Percentiles rank a stretch among this genome's conserved stretches.
These are phyloP conservation scores for Scaptomyza montana DNA, from an alignment of 1,140 invertebrate species.

Conservation along the genomic window DNA sequence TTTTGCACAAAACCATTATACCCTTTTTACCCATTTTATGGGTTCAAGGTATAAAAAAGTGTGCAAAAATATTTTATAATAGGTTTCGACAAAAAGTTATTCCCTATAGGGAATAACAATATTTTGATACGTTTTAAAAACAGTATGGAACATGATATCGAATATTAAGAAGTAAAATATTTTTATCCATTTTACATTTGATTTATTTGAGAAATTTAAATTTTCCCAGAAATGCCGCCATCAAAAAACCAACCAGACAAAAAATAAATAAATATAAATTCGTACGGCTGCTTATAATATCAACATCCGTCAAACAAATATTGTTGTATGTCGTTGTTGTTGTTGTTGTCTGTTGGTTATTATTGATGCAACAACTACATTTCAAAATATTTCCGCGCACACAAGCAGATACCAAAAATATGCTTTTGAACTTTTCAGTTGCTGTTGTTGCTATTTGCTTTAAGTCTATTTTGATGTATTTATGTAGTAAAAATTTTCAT, in stretches of 20 bases:
- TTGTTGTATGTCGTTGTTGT: background rate
- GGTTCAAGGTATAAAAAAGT: too few relatives aligned
- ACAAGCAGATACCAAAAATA: constrained; percentile 22
- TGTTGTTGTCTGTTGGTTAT: constrained; percentile 1
- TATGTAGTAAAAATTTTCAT: constrained; percentile 15
- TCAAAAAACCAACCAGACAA: constrained; percentile 6
- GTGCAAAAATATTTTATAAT: too few relatives aligned
- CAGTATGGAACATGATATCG: too few relatives aligned
- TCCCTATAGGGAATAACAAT: too few relatives aligned
- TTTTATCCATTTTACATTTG: too few relatives aligned
- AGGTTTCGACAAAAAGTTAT: too few relatives aligned
- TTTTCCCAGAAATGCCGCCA: constrained; percentile 22
- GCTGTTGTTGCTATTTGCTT: background rate
- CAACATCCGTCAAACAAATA: constrained; percentile 36
- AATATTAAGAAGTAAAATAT: too few relatives aligned
- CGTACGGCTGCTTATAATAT: constrained; percentile 33
- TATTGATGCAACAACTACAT: constrained; percentile 38
- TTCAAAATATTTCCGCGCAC: constrained; percentile 46
- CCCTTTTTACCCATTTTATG: too few relatives aligned
- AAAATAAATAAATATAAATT: constrained; percentile 4
- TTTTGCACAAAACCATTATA: too few relatives aligned
- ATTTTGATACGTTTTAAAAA: too few relatives aligned
- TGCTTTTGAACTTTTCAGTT: constrained; percentile 43
- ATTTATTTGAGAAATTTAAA: background rate
- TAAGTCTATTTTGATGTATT: constrained; percentile 37